Evolutionary conservation across 2,888 invertebrate genomes (phyloP), one percentile per base, ranked within the genome.

Genomic region (Ectemnius continuus): DNA sequence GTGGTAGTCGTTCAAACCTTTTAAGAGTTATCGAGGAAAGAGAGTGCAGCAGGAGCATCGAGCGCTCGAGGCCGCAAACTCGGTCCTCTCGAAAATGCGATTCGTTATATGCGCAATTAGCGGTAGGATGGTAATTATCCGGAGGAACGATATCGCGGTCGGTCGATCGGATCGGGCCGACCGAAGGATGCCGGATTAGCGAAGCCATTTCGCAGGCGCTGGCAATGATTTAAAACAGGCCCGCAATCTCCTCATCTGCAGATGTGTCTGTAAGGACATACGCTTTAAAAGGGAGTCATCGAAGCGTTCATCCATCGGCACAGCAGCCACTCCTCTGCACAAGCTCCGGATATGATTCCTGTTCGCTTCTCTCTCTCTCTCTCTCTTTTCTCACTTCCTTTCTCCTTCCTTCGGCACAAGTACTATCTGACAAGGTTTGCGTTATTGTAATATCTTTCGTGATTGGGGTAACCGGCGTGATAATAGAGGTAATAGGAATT

Each of bases 301-400:
- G 80, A 81, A 88, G 84, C 89, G 88, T 86, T 83, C 79, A 87
- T 89, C 89, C 89, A 87, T 81, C 85, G 86, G 87, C 84, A 85
- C 84, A 86, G 81, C 77, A 75, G 81, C 84, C 82, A 81, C 83
- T 84, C 87, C 87, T 75, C 76, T 16, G 47, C 59, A 61, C 61
- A 48, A 75, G 72, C 71, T 56, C 85, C 84, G 76, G 80, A 36
- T 36, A 36, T 36, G 8, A 36, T 36, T 36, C 36, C 36, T 36
- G 36, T 8, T 36, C 0, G 5, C 4, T 36, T 6, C 36, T 36
- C 36, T 36, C 36, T 11, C 36, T 36, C 36, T 36, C 11, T 36
- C 36, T 36, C 36, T 36, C 8, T 36, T 8, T 23, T 23, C 23
- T 23, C 23, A 23, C 36, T 36, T 36, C 36, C 11, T 11, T 36